A percentile compares a stretch with the other conserved stretches of the same genome.
Evolutionary conservation across 30 jellyfish, hydroid and myxozoan species (phyloP).

Genomic region (Aurelia aurita): DNA sequence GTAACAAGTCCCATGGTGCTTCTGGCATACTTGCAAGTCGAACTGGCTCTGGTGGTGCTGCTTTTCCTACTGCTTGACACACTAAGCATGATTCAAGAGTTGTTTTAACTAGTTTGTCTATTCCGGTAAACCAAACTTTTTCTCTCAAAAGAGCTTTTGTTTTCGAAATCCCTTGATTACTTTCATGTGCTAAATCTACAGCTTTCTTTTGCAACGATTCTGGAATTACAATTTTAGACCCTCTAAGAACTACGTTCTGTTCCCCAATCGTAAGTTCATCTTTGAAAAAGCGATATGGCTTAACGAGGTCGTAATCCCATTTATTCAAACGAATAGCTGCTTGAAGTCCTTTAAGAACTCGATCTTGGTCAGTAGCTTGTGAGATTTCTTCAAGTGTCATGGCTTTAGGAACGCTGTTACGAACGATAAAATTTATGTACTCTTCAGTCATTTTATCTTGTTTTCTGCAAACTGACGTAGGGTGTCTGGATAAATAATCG

Average conservation of each 20-base stretch:
- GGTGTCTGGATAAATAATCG: no score
- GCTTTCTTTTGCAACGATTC: constrained; percentile 32
- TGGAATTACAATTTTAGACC: constrained; percentile 20
- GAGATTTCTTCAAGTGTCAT: constrained; percentile 40
- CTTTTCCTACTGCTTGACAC: no score
- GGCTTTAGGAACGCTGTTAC: constrained; percentile 44
- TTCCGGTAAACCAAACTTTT: constrained; percentile 33
- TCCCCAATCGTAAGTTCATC: constrained; percentile 17
- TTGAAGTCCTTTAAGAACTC: constrained; percentile 15
- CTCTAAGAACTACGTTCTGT: constrained; percentile 17
- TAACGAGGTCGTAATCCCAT: background rate
- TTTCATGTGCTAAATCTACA: constrained; percentile 44
- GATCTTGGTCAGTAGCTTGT: constrained; percentile 33
- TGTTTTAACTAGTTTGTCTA: no score
- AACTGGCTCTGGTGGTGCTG: no score
- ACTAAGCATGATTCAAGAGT: no score
- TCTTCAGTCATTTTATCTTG: no score
- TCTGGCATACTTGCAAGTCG: no score
- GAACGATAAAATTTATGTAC: constrained; percentile 30
- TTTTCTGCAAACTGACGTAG: no score
- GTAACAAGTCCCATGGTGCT: no score
- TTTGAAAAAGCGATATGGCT: background rate
- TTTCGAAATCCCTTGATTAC: constrained; percentile 33
- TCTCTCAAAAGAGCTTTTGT: constrained; percentile 43
- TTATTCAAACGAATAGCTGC: constrained; percentile 31